Percentiles rank a stretch among this genome's conserved stretches.
phyloP scores from a whole-genome alignment of 2,888 invertebrate species.

The Eubasilissa splendida region DNA sequence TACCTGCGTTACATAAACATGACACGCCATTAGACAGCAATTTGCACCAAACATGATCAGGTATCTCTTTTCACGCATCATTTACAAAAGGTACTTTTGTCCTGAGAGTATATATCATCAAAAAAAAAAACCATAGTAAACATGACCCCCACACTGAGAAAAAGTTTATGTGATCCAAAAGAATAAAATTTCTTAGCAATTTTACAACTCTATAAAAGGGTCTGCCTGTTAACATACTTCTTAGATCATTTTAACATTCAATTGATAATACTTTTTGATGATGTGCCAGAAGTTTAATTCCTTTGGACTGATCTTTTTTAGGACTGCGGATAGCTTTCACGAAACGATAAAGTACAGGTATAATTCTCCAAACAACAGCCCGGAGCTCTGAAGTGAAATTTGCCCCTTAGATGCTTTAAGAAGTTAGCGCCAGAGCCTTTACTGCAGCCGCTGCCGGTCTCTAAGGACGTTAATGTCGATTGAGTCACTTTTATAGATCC shows the following conservation, averaged over 20 bases:
- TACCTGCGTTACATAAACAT: background rate
- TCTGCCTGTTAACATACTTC: background rate
- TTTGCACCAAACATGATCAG: constrained; percentile 18
- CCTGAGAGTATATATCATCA: constrained; percentile 16
- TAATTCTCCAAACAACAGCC: constrained; percentile 38
- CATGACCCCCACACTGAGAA: constrained; percentile 32
- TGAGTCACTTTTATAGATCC: no score
- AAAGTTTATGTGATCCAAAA: background rate
- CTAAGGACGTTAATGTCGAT: background rate
- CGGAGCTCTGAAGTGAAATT: constrained; percentile 38
- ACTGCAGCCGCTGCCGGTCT: constrained; percentile 10
- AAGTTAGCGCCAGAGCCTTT: constrained; percentile 30
- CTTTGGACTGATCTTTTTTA: background rate
- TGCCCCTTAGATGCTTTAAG: constrained; percentile 40
- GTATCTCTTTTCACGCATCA: constrained; percentile 23
- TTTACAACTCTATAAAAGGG: background rate
- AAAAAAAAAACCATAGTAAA: constrained; percentile 14
- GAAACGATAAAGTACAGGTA: constrained; percentile 45
- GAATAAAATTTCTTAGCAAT: background rate
- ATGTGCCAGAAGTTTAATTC: background rate
- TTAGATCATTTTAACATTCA: background rate
- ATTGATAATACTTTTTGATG: background rate
- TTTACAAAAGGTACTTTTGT: constrained; percentile 16
- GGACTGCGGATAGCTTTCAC: constrained; percentile 24
- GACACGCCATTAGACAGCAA: background rate